Evolutionary conservation across 2,797 vertebrate genomes (phyloP).

Genomic region (Babyrousa celebensis): DNA sequence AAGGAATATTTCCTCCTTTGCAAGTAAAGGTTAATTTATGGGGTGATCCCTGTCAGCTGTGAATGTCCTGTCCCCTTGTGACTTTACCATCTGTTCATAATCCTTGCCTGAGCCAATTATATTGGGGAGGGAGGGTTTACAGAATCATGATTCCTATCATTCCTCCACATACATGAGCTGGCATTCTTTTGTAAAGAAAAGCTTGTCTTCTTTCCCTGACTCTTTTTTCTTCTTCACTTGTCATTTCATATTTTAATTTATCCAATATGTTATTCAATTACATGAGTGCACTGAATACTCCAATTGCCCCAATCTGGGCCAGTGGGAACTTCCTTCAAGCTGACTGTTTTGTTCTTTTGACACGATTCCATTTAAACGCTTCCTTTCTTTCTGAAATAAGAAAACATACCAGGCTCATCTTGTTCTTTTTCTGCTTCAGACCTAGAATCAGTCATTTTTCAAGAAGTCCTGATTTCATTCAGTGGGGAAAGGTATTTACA

Average conservation of each 20-base stretch:
- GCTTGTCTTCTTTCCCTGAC: neutral
- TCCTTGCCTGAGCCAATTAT: slow-evolving; percentile 41
- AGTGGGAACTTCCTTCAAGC: neutral
- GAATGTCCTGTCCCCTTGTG: slow-evolving; percentile 48
- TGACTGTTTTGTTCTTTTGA: neutral
- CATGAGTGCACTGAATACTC: neutral
- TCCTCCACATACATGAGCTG: slow-evolving; percentile 1
- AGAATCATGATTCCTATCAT: neutral
- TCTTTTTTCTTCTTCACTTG: neutral
- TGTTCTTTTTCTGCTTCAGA: slow-evolving; percentile 23
- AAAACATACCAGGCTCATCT: neutral
- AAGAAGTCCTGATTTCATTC: neutral
- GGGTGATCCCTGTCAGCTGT: neutral
- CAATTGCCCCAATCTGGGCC: neutral
- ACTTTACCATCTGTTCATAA: slow-evolving; percentile 59
- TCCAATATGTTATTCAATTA: slow-evolving; percentile 9
- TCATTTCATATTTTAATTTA: slow-evolving; percentile 63
- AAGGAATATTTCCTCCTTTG: slow-evolving; percentile 40
- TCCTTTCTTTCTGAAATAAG: neutral
- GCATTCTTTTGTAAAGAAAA: slow-evolving; percentile 9
- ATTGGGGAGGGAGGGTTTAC: neutral
- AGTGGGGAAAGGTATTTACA: neutral
- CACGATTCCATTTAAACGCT: neutral
- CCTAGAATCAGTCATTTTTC: neutral
- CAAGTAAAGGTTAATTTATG: slow-evolving; percentile 47